Evolutionary conservation across 2,888 invertebrate genomes (phyloP).

Genomic region (Cantharis rustica): DNA sequence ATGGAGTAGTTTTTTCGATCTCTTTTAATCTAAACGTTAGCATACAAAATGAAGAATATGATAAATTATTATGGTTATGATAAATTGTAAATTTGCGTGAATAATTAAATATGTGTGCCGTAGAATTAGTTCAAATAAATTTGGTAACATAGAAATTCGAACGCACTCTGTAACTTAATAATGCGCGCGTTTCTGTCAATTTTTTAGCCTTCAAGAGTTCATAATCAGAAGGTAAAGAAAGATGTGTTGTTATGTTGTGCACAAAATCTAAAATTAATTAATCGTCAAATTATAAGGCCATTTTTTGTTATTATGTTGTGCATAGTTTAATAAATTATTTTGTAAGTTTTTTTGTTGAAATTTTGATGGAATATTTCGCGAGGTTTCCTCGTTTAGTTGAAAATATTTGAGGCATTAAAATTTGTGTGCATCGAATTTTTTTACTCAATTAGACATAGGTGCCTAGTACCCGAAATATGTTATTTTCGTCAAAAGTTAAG

Average conservation of each 20-base stretch:
- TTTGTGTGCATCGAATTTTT: not conserved
- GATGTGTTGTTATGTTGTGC: not conserved
- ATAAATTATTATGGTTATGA: too few relatives aligned
- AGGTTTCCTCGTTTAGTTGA: not conserved
- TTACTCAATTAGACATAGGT: not conserved
- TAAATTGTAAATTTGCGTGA: not conserved
- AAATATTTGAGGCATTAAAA: not conserved
- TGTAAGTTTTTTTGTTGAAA: not conserved
- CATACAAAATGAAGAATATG: too few relatives aligned
- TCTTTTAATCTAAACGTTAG: too few relatives aligned
- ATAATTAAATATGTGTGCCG: not conserved
- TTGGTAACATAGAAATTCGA: not conserved
- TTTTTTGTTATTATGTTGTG: not conserved
- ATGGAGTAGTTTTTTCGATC: too few relatives aligned
- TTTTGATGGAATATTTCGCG: not conserved
- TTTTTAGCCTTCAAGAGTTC: not conserved
- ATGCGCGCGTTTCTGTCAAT: conserved; percentile 4
- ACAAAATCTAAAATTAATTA: not conserved
- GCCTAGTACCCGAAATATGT: not conserved
- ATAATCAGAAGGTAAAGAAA: not conserved
- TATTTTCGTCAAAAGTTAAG: not conserved
- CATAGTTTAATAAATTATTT: not conserved
- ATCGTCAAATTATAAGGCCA: not conserved
- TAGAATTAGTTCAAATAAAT: not conserved
- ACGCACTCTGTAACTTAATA: not conserved